Conservation (phyloP, 2,888 invertebrate genomes). For the Drosophila tripunctata region DNA sequence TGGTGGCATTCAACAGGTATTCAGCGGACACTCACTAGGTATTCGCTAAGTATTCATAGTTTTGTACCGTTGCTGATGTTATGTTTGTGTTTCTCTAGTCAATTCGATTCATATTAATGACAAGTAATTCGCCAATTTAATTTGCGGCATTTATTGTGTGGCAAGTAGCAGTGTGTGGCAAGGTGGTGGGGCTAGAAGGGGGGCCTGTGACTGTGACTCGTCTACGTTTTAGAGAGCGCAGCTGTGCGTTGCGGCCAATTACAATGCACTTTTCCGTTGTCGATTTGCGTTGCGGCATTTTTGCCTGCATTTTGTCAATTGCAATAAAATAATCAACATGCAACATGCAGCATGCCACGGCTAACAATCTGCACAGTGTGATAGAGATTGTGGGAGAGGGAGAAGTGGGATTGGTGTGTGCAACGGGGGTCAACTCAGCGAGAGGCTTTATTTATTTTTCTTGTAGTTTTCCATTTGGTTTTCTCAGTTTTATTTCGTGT, state of each 20-base stretch:
- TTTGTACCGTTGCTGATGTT: conserved; percentile 3
- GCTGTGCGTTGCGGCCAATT: conserved; percentile 65
- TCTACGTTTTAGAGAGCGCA: conserved; percentile 55
- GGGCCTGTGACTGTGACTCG: conserved; percentile 5
- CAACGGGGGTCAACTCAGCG: conserved; percentile 2
- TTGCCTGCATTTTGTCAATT: conserved; percentile 71
- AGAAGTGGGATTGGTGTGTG: too few species aligned
- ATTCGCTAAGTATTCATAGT: not conserved
- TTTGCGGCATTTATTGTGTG: conserved; percentile 63
- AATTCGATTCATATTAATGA: conserved; percentile 50
- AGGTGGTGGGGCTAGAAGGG: not conserved
- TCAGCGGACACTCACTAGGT: not conserved
- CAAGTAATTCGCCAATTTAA: conserved; percentile 66
- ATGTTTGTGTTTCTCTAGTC: conserved; percentile 15
- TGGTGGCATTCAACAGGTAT: not conserved
- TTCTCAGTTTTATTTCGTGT: conserved; percentile 25
- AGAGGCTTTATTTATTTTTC: conserved; percentile 42
- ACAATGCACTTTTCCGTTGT: conserved; percentile 60
- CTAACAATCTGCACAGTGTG: not conserved
- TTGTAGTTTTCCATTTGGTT: conserved; percentile 16
- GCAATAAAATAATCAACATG: conserved; percentile 81
- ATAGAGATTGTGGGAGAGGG: too few species aligned
- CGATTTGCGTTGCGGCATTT: conserved; percentile 30
- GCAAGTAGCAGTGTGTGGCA: conserved; percentile 1
- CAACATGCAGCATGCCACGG: conserved; percentile 58